Evolutionary conservation across 1,140 invertebrate species (phyloP), one percentile per base, ranked within the genome.

Genomic region (Drosophila sucinea): DNA sequence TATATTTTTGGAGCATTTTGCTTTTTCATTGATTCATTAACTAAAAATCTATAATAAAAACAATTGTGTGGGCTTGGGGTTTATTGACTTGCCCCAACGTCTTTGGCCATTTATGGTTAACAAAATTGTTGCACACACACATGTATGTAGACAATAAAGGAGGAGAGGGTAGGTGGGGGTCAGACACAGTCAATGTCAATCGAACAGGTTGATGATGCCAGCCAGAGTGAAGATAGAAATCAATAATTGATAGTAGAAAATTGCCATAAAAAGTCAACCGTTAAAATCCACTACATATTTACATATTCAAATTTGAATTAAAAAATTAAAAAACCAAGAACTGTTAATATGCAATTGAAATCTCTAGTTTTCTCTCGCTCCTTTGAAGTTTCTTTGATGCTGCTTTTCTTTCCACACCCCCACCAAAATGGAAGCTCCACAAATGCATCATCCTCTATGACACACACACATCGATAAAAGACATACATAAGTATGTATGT

Each of bases 71-170:
- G 83, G 84, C 68, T 58, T 57, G 64, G 69, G 62, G 80, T 86
- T 86, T 86, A 81, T 86, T 85, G 82, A 86, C 82, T 86, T 68
- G 38, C 54, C 54, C 32, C 44, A 47, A n/a, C 17, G 61, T 47
- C 44, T 51, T 29, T 47, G 35, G 47, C 84, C 83, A 80, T 87
- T 83, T 87, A 83, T 80, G 83, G 83, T 38, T 33, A 80, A 63
- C 71, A 74, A 87, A 51, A 79, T 70, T 83, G 77, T 69, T 86
- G 81, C 82, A 86, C 44, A 51, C 3, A 51, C 1, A 23, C 23
- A 77, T 40, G 54, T 32, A 11, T n/a, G 40, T 60, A 40, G 57
- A 38, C 33, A 30, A 7, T 29, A 60, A 17, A 41, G 1, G 17
- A 17, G 67, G 62, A 71, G 67, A 77, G 74, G 73, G 61, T 75